These are phyloP conservation scores for Austrolebias charrua DNA, from an alignment of 2,797 vertebrate genomes.

Conservation along the genomic window DNA sequence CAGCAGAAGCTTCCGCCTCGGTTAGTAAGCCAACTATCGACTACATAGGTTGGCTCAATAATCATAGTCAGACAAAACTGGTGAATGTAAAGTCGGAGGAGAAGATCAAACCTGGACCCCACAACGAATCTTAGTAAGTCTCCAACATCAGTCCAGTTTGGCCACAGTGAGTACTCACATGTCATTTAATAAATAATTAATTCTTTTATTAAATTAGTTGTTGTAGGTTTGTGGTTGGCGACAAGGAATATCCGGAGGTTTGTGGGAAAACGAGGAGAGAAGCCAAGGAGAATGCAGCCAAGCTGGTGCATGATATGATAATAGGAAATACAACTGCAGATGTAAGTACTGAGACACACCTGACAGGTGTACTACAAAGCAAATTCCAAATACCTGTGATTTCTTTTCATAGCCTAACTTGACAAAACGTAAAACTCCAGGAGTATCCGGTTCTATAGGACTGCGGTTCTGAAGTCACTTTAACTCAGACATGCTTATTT, in stretches of 20 bases:
- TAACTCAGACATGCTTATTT: too few relatives aligned
- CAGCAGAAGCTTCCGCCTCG: not conserved
- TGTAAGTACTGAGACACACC: constrained; percentile 22
- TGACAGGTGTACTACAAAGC: too few relatives aligned
- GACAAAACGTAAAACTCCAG: too few relatives aligned
- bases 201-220: constrained; percentile 19
- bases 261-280: constrained; percentile 56
- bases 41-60: constrained; percentile 74
- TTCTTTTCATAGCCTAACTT: too few relatives aligned
- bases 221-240: constrained; percentile 55
- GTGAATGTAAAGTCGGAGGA: not conserved
- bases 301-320: constrained; percentile 55
- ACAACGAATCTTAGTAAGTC: constrained; percentile 42
- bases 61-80: constrained; percentile 33
- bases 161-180: not conserved
- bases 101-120: not conserved
- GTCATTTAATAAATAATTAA: not conserved
- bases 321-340: constrained; percentile 11
- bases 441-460: too few relatives aligned
- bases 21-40: constrained; percentile 30
- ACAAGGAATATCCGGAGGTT: constrained; percentile 53
- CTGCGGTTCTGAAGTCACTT: too few relatives aligned
- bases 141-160: not conserved
- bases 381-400: too few relatives aligned
- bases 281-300: constrained; percentile 74